Conservation (phyloP, 53 echinoderm and acorn worm species). For the Stichopus horrens region DNA sequence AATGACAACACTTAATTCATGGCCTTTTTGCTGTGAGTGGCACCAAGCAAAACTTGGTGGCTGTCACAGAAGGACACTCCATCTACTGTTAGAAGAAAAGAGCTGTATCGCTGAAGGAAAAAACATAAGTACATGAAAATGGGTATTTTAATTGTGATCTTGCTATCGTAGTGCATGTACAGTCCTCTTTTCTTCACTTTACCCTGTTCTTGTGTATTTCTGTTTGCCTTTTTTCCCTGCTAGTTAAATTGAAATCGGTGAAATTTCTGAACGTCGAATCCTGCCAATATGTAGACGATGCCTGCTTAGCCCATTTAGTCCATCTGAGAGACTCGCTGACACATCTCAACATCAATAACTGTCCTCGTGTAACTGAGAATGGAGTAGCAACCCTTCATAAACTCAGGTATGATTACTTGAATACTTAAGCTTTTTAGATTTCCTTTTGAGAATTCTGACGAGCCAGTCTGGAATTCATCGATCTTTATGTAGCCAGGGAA, state of each 20-base stretch:
- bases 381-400: conserved; percentile 78
- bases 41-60: not conserved
- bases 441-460: no score
- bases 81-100: no score
- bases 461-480: no score
- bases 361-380: conserved; percentile 73
- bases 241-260: conserved; percentile 66
- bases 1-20: no score
- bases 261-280: conserved; percentile 79
- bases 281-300: conserved; percentile 80
- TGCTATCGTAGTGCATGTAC: no score
- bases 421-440: no score
- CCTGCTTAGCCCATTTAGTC: conserved; percentile 75
- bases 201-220: not conserved
- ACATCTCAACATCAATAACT: conserved; percentile 87
- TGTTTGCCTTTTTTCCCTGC: not conserved
- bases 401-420: conserved; percentile 63
- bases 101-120: no score
- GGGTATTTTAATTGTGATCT: no score
- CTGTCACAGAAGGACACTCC: not conserved
- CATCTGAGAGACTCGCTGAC: conserved; percentile 83
- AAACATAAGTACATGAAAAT: no score
- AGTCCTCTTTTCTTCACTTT: no score
- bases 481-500: no score
- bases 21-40: no score